These are phyloP conservation scores for Oncorhynchus keta DNA, from an alignment of 2,113 vertebrate genomes.

Conservation along the genomic window DNA sequence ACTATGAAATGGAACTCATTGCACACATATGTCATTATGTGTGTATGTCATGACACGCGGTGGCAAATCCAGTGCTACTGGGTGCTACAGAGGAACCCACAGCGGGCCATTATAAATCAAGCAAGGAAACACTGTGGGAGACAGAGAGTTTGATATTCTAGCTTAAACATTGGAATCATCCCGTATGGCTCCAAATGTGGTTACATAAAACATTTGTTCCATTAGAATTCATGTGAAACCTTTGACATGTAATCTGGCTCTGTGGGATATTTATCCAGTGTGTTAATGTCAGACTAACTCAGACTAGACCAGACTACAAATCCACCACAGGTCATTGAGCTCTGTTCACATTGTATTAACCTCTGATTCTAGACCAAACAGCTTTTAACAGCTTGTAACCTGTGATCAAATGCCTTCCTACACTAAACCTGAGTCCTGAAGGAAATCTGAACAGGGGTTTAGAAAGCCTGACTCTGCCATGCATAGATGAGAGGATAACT, in stretches of 20 bases:
- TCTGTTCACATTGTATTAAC: not conserved
- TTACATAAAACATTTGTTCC: too few relatives aligned
- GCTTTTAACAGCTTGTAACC: not conserved
- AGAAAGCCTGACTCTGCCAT: not conserved
- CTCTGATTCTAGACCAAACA: not conserved
- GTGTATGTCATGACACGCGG: not conserved
- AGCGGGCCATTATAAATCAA: not conserved
- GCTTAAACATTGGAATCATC: too few relatives aligned
- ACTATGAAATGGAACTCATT: not conserved
- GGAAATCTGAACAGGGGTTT: not conserved
- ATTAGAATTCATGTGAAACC: too few relatives aligned
- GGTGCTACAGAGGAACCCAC: not conserved
- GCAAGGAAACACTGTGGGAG: not conserved
- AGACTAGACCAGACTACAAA: not conserved
- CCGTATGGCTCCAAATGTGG: too few relatives aligned
- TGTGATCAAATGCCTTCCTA: not conserved
- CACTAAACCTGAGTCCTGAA: not conserved
- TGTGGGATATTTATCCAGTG: too few relatives aligned
- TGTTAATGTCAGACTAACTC: too few relatives aligned
- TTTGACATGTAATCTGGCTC: too few relatives aligned
- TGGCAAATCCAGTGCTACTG: not conserved
- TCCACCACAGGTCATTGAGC: not conserved
- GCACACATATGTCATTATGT: slow-evolving; percentile 5
- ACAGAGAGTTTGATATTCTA: not conserved
- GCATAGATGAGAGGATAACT: not conserved